Percentiles rank a stretch among this genome's conserved stretches.
Conservation (phyloP, 2,797 vertebrate genomes). For the Characodon lateralis region DNA sequence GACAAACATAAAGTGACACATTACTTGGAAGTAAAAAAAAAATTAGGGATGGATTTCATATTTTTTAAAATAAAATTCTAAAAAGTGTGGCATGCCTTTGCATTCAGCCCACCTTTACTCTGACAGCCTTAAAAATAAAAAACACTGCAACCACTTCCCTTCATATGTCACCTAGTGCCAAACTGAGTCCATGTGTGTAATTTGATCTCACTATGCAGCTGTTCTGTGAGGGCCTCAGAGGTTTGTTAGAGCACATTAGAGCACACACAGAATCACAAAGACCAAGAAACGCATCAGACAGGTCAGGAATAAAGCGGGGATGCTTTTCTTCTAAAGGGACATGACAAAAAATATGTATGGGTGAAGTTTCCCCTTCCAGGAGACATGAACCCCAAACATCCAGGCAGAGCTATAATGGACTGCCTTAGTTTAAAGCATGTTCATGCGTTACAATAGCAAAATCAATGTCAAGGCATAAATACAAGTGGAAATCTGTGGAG, state of each 20-base stretch:
- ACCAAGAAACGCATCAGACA: background rate
- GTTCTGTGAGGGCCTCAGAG: no score
- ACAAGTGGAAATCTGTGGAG: background rate
- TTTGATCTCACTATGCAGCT: no score
- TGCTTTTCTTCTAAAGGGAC: background rate
- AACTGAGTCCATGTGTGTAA: no score
- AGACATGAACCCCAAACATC: background rate
- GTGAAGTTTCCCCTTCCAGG: background rate
- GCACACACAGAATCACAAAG: no score
- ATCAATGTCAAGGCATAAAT: background rate
- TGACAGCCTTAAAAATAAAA: no score
- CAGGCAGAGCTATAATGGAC: background rate
- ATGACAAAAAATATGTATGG: background rate
- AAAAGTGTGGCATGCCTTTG: no score
- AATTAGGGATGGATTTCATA: no score
- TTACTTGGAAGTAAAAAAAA: background rate
- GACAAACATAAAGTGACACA: background rate
- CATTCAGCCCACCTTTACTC: no score
- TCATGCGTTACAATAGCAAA: background rate
- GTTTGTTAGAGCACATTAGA: no score
- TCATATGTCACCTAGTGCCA: no score
- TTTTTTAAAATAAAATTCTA: no score
- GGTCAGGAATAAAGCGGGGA: background rate
- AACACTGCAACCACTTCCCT: no score
- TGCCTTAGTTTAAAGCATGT: background rate